Evolutionary conservation across 2,888 invertebrate genomes (phyloP), one percentile per base, ranked within the genome.

Genomic region (Argyresthia goedartella): DNA sequence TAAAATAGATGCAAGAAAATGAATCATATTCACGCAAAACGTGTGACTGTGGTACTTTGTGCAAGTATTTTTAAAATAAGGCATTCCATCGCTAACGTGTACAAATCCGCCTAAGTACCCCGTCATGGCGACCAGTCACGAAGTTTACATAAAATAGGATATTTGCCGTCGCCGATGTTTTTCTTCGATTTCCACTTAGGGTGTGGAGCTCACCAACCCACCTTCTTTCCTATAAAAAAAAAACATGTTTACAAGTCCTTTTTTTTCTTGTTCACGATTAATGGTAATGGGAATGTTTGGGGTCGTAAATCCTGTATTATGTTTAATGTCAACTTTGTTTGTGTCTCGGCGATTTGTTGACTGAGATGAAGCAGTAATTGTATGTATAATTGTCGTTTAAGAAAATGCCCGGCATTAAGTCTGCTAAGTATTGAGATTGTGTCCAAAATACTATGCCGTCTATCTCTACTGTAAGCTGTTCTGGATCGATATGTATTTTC

Each of bases 61-160:
- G 25, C 25, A 25, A 25, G 25, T 25, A 25, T 25, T 25, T 25
- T 6, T 4, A 25, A 25, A 25, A 25, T 6, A 6, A 25, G 25
- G 25, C 25, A 25, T 25, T 4, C 25, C 25, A 25, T 25, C 25
- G 25, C 2, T 25, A 25, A 2, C 25, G 25, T 25, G 25, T 25
- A 25, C 25, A 25, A 81, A 82, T 82, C 81, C 77, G 76, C 77
- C 74, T 81, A 82, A 84, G 80, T 76, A 84, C 82, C 85, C 79
- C 80, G 80, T 84, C 84, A 86, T 73, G 81, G 82, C 71, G 64
- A 67, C 71, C 69, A 86, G 86, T 85, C 86, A 86, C 86, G 86
- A 81, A 82, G 78, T 86, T 85, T 84, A 84, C 86, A 85, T 86
- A 84, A 86, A 85, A 80, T 82, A 79, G 73, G 77, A 76, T 81